Evolutionary conservation across 2,113 vertebrate species (phyloP), one percentile per base, ranked within the genome.

Genomic region (Sylvietta virens): DNA sequence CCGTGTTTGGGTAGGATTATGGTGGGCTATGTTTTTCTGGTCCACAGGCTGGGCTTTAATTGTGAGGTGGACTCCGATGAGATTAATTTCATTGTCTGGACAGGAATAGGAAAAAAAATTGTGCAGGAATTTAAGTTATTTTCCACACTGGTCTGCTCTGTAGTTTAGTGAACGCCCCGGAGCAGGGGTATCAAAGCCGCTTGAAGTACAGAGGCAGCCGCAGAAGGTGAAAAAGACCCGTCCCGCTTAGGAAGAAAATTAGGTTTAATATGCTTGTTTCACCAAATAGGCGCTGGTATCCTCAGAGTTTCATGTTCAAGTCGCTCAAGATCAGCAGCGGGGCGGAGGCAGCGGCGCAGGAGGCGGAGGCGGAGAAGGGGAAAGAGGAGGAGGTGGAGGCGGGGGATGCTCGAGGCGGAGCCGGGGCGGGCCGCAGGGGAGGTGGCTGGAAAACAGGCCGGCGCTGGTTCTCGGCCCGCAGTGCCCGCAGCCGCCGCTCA

Each of bases 381-480:
- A 18, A 40, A 13, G 39, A 10, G 77, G 65, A 26, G 56, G 81
- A 24, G 83, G 88, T 6, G 72, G 73, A 31, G 90, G 72, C 15
- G 78, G 71, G 47, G 74, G 70, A 53, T 45, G 53, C 81, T 81
- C 53, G 86, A 90, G 94, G 94, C 89, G 91, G 95, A 86, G 87
- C 93, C 71, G 89, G 94, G 93, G 92, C 94, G 88, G 93, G 62
- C 88, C 86, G 80, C 72, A 61, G 88, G 88, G 93, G 94, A 90
- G 72, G 95, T 23, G 94, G 95, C 96, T 88, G 96, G 91, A 91
- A 94, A 93, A 90, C 93, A 97, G 95, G 92, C 92, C 93, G 95
- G 92, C 88, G 92, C 95, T 87, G 96, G 92, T 92, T 91, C 60
- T 85, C 58, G 54, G 53, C 87, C 62, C 95, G 89, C 82, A 92